These are phyloP conservation scores for Parasteatoda lunata DNA, from an alignment of 2,888 invertebrate species.

Conservation along the genomic window DNA sequence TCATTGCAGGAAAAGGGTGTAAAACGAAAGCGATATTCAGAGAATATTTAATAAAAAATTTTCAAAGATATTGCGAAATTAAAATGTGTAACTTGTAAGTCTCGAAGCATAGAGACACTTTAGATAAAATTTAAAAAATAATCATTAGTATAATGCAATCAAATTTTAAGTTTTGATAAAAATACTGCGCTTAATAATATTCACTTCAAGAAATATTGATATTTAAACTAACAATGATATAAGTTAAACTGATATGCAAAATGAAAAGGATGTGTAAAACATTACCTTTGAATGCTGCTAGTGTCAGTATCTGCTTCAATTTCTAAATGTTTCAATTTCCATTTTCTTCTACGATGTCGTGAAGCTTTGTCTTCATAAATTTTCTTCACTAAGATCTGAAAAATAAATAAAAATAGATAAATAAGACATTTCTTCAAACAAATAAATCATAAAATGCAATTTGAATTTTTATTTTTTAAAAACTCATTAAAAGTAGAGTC, in stretches of 20 bases:
- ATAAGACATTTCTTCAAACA: not conserved
- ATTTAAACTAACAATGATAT: no score
- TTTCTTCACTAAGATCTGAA: slow-evolving; percentile 89
- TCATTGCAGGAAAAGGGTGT: no score
- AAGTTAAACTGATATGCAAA: not conserved
- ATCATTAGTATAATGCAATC: no score
- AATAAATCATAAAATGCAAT: not conserved
- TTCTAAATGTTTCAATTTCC: slow-evolving; percentile 92
- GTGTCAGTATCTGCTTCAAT: slow-evolving; percentile 74
- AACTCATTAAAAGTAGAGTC: not conserved
- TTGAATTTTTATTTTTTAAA: not conserved
- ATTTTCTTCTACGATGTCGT: slow-evolving; percentile 83
- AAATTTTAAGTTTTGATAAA: no score
- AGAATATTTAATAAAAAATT: no score
- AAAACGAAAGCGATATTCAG: no score
- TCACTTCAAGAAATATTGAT: no score
- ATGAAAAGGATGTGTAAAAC: not conserved
- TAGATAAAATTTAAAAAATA: no score
- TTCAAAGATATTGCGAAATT: no score
- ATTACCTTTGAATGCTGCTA: slow-evolving; percentile 74
- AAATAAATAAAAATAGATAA: not conserved
- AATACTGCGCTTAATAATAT: no score
- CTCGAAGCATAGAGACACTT: no score
- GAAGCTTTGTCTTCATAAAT: slow-evolving; percentile 83
- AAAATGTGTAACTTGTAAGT: no score